Evolutionary conservation across 2,888 invertebrate genomes (phyloP).

Genomic region (Ophion costatus): DNA sequence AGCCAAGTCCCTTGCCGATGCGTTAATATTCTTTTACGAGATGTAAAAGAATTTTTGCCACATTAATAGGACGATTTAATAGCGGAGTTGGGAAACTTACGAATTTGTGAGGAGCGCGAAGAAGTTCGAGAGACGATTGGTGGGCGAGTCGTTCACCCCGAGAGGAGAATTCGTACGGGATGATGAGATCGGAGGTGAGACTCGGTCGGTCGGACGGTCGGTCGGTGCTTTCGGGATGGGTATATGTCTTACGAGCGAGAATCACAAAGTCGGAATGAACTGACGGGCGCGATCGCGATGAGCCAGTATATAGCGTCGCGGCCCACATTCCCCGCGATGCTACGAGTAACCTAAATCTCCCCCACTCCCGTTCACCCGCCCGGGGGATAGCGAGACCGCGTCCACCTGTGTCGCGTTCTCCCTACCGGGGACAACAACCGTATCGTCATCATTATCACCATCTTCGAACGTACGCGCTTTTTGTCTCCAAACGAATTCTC

Average conservation of each 20-base stretch:
- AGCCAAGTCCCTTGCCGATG: too few species aligned
- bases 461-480: not conserved
- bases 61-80: not conserved
- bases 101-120: not conserved
- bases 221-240: conserved; percentile 38
- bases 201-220: not conserved
- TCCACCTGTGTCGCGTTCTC: conserved; percentile 46
- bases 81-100: conserved; percentile 2
- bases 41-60: too few species aligned
- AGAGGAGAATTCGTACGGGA: not conserved
- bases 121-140: not conserved
- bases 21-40: too few species aligned
- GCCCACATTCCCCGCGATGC: conserved; percentile 82
- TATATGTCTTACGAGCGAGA: conserved; percentile 71
- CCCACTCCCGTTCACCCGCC: conserved; percentile 74
- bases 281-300: conserved; percentile 78
- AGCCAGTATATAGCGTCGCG: conserved; percentile 81
- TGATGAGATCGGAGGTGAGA: not conserved
- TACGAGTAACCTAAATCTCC: conserved; percentile 83
- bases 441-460: conserved; percentile 18
- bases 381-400: conserved; percentile 13
- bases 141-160: not conserved
- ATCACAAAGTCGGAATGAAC: conserved; percentile 80
- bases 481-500: not conserved
- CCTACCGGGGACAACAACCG: conserved; percentile 4